These are phyloP conservation scores for Mus caroli DNA, from an alignment of 2,797 vertebrate genomes.

Conservation along the genomic window DNA sequence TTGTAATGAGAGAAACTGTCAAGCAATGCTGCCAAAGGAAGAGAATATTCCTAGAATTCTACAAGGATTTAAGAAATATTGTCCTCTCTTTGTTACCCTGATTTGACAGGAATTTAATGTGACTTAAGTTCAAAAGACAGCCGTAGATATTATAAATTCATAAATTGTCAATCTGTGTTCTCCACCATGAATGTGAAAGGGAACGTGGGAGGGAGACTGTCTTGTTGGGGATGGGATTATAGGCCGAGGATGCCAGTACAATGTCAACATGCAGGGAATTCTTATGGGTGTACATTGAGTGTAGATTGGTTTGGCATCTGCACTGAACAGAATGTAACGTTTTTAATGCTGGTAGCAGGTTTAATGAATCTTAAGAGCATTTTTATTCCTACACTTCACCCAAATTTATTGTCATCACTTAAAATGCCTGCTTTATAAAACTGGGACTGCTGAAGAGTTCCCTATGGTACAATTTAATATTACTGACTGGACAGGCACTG, in stretches of 20 bases:
- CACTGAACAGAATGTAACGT: not conserved
- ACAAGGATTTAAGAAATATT: not conserved
- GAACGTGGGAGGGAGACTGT: not conserved
- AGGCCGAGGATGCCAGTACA: not conserved
- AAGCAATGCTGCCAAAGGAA: not conserved
- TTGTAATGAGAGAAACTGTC: not conserved
- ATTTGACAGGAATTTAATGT: not conserved
- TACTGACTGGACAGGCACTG: too few species aligned
- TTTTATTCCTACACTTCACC: not conserved
- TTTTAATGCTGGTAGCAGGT: not conserved
- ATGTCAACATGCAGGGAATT: not conserved
- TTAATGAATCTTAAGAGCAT: not conserved
- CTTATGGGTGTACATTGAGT: not conserved
- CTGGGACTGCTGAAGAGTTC: too few species aligned
- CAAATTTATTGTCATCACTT: not conserved
- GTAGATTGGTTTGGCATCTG: not conserved
- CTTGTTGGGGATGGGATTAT: not conserved
- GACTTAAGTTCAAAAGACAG: not conserved
- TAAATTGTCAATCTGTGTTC: not conserved
- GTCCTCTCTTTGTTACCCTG: not conserved
- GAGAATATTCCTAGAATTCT: not conserved
- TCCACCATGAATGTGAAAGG: not conserved
- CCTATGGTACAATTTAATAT: not conserved
- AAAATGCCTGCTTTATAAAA: not conserved
- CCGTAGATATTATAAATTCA: not conserved